Percentiles rank a stretch among this genome's conserved stretches.
phyloP scores from a whole-genome alignment of 2,113 vertebrate genomes.

The Beaufortia kweichowensis region DNA sequence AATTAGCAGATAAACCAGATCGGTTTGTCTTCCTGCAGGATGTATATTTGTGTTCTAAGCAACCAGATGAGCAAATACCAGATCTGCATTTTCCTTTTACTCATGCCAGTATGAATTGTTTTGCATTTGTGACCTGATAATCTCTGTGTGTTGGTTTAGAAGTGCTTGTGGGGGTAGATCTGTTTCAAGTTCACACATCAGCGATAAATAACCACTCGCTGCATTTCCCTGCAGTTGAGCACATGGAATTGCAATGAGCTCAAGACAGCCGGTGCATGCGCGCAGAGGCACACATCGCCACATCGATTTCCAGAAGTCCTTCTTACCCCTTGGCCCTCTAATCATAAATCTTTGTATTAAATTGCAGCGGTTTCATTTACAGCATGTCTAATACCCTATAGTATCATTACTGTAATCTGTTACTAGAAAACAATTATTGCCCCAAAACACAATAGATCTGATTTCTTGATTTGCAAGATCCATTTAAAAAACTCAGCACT shows the following conservation, averaged over 20 bases:
- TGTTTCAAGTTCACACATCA: slow-evolving; percentile 41
- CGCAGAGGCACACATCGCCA: slow-evolving; percentile 12
- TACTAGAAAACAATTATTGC: background rate
- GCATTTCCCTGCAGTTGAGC: slow-evolving; percentile 50
- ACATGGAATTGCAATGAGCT: slow-evolving; percentile 58
- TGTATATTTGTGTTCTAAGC: background rate
- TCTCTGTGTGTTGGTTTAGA: slow-evolving; percentile 52
- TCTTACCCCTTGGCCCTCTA: background rate
- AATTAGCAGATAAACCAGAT: slow-evolving; percentile 60
- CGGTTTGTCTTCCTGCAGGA: slow-evolving; percentile 9
- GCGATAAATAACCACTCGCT: slow-evolving; percentile 50
- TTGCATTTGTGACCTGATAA: slow-evolving; percentile 66
- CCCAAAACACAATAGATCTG: background rate
- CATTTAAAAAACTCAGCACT: background rate
- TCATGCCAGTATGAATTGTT: slow-evolving; percentile 62
- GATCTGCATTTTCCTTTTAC: slow-evolving; percentile 13
- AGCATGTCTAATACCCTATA: background rate
- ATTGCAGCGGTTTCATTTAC: background rate
- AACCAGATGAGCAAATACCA: background rate
- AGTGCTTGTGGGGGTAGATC: slow-evolving; percentile 41
- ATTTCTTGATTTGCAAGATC: background rate
- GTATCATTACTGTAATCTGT: background rate
- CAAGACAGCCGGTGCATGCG: slow-evolving; percentile 39
- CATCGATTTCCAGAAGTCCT: background rate
- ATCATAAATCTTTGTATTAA: background rate